phyloP scores from a whole-genome alignment of 2,113 vertebrate species.

The Pterocles orientalis region DNA sequence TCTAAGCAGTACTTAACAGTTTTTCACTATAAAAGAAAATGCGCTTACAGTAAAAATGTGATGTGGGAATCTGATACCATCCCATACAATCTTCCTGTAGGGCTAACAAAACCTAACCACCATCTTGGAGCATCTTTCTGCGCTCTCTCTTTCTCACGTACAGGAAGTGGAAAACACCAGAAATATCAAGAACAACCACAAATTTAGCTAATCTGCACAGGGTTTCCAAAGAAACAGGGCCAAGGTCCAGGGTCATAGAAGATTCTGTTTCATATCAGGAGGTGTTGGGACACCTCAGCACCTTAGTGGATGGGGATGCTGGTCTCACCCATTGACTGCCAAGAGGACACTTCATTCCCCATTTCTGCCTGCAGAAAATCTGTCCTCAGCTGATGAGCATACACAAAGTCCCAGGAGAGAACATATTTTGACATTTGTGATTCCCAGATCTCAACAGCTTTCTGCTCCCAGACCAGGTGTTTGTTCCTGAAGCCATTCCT shows the following conservation, averaged over 20 bases:
- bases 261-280: neutral
- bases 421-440: neutral
- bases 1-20: neutral
- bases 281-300: neutral
- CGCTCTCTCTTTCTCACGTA: neutral
- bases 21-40: neutral
- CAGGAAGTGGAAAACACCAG: neutral
- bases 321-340: neutral
- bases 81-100: neutral
- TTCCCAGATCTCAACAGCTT: neutral
- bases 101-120: neutral
- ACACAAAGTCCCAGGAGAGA: neutral
- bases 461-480: neutral
- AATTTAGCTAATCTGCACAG: neutral
- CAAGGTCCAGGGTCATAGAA: neutral
- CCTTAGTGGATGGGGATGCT: neutral
- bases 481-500: neutral
- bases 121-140: neutral
- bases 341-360: neutral
- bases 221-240: neutral
- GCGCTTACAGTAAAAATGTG: neutral
- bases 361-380: neutral
- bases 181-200: neutral
- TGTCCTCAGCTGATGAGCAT: neutral
- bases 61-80: neutral